These are phyloP conservation scores for Caenorhabditis elegans DNA, from an alignment of 1,140 invertebrate genomes.

Conservation along the genomic window WBcel235 BX284606.5:6240001-6240500, in stretches of 20 bases:
- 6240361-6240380: neutral
- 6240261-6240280: too few species aligned
- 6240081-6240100: neutral
- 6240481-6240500: neutral
- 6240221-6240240: neutral
- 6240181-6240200: neutral
- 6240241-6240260: too few species aligned
- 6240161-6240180: neutral
- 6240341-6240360: slow-evolving; percentile 23
- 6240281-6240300: too few species aligned
- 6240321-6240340: neutral
- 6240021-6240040: too few species aligned
- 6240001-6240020: too few species aligned
- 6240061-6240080: neutral
- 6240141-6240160: neutral
- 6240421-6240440: neutral
- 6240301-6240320: too few species aligned
- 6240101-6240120: neutral
- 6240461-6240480: neutral
- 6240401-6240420: slow-evolving; percentile 25
- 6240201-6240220: neutral
- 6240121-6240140: neutral
- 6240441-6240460: neutral
- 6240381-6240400: neutral
- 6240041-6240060: too few species aligned